These are phyloP conservation scores for Fistularia tabacaria DNA, from an alignment of 2,797 vertebrate species.

Conservation along the genomic window DNA sequence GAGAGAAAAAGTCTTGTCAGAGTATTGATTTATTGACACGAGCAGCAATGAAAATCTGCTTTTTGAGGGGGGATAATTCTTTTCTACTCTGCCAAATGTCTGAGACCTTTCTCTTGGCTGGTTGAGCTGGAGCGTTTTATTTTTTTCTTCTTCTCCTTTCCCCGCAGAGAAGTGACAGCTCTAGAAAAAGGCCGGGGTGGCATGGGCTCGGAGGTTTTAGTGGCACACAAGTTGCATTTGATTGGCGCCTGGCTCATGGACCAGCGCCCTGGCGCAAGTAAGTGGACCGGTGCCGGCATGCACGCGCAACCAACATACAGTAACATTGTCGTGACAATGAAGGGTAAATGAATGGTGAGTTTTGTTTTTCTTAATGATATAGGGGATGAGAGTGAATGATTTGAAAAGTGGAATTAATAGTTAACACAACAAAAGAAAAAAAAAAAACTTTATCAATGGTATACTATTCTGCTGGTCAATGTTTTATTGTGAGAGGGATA, in stretches of 20 bases:
- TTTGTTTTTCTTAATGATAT: constrained; percentile 14
- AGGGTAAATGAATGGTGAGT: constrained; percentile 17
- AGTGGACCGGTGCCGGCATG: constrained; percentile 35
- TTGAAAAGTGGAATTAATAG: constrained; percentile 11
- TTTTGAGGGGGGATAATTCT: constrained; percentile 1
- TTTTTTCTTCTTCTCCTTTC: constrained; percentile 25
- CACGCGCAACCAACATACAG: constrained; percentile 25
- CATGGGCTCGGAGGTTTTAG: constrained; percentile 54
- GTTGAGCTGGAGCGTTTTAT: constrained; percentile 18
- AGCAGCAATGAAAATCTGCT: constrained; percentile 41
- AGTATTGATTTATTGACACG: constrained; percentile 50
- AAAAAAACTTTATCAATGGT: constrained; percentile 10
- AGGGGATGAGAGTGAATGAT: constrained; percentile 10
- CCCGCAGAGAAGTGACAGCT: constrained; percentile 43
- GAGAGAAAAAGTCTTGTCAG: constrained; percentile 24
- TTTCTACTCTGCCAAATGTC: constrained; percentile 30
- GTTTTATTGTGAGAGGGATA: constrained; percentile 22
- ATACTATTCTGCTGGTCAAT: constrained; percentile 18
- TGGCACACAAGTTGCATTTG: constrained; percentile 58
- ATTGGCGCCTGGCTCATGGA: constrained; percentile 66
- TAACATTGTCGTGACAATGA: constrained; percentile 9
- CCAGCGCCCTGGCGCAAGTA: constrained; percentile 46
- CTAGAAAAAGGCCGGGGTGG: constrained; percentile 52
- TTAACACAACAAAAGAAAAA: constrained; percentile 32
- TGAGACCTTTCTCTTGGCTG: constrained; percentile 42